Evolutionary conservation across 30 jellyfish, hydroid and myxozoan genomes (phyloP).

Genomic region (Aurelia aurita): DNA sequence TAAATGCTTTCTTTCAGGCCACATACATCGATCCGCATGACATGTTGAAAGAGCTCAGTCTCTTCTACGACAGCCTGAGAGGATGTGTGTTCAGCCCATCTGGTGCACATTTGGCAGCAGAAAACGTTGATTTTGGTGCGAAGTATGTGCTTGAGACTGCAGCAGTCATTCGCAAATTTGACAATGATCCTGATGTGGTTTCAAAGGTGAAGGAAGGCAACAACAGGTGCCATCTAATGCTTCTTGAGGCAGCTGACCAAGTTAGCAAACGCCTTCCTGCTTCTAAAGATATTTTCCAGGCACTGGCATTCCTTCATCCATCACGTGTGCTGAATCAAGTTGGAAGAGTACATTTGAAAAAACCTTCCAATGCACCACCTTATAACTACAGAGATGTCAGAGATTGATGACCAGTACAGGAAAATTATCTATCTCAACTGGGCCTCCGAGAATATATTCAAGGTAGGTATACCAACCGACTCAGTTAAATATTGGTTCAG

Average conservation of each 20-base stretch:
- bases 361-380: slow-evolving; percentile 26
- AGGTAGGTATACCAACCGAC: slow-evolving; percentile 54
- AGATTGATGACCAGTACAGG: slow-evolving; percentile 58
- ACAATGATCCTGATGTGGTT: slow-evolving; percentile 35
- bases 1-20: no score
- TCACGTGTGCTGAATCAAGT: slow-evolving; percentile 50
- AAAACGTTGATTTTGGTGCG: slow-evolving; percentile 52
- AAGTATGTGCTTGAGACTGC: slow-evolving; percentile 36
- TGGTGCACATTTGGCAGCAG: slow-evolving; percentile 34
- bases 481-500: slow-evolving; percentile 45
- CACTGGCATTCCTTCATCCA: slow-evolving; percentile 25
- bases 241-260: slow-evolving; percentile 64
- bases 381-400: slow-evolving; percentile 28
- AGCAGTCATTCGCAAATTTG: neutral
- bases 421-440: slow-evolving; percentile 41
- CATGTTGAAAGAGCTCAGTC: slow-evolving; percentile 37
- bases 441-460: slow-evolving; percentile 54
- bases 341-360: slow-evolving; percentile 29
- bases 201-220: slow-evolving; percentile 15
- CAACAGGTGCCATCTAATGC: slow-evolving; percentile 46
- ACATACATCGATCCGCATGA: no score
- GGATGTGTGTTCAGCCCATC: slow-evolving; percentile 8
- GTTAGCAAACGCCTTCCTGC: slow-evolving; percentile 44
- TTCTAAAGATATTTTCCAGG: slow-evolving; percentile 39
- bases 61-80: slow-evolving; percentile 48